Percentiles rank a stretch among this genome's conserved stretches.
Evolutionary conservation across 1,140 invertebrate species (phyloP).

Genomic region (Drosophila nasuta): DNA sequence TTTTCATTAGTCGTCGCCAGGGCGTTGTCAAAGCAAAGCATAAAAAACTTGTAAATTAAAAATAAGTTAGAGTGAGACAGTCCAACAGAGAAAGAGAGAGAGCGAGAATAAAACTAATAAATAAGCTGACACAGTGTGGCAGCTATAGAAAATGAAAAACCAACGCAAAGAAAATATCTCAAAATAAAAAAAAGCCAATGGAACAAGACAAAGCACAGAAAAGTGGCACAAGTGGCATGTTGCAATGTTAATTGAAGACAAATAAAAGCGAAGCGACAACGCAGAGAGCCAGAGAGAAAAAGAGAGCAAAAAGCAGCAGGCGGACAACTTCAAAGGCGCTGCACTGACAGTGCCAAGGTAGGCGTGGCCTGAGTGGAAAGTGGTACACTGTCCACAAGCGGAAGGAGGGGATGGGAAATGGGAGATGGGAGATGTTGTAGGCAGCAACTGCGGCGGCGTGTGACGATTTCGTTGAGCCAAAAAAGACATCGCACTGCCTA

Average conservation of each 20-base stretch:
- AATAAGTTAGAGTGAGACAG: constrained; percentile 35
- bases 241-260: constrained; percentile 65
- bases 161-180: constrained; percentile 39
- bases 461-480: constrained; percentile 44
- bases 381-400: not conserved
- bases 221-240: constrained; percentile 60
- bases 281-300: not conserved
- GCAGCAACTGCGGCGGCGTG: constrained; percentile 45
- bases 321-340: constrained; percentile 50
- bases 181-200: constrained; percentile 29
- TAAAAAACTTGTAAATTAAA: constrained; percentile 59
- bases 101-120: constrained; percentile 47
- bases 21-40: constrained; percentile 44
- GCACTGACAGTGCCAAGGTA: constrained; percentile 32
- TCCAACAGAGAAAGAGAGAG: not conserved
- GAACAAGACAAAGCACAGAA: constrained; percentile 44
- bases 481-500: constrained; percentile 41
- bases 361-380: constrained; percentile 28
- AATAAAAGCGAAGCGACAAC: constrained; percentile 45
- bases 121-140: constrained; percentile 50
- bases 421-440: not conserved
- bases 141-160: constrained; percentile 27
- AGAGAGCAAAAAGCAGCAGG: constrained; percentile 25
- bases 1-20: constrained; percentile 44
- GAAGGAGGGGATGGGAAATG: not conserved